Base-by-base conservation (phyloP, 2,113 vertebrate species). In the Abramis brama region DNA sequence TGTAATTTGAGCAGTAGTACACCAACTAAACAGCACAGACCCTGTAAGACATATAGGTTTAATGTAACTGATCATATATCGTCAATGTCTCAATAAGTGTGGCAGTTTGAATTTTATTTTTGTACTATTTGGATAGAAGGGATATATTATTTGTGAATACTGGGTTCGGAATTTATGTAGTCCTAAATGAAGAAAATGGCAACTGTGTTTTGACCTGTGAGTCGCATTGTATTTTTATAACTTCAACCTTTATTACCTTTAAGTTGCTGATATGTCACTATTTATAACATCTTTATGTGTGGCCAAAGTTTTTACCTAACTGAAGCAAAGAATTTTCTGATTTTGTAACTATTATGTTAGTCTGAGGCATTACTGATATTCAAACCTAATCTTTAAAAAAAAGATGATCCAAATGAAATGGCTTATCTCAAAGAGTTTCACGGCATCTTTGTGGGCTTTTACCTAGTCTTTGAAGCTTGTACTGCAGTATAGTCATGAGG, bases 71-170 rank as follows among this genome's bases (percentile, higher is more conserved):
- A 91, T 89, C 89, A 59, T 90, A 90, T 91, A 76, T 90, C 86
- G 77, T 87, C 55, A 87, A 57, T 90, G 85, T 89, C 84, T 83
- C 89, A 87, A 88, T 91, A 90, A 77, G 83, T 90, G 85, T 88
- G 87, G 88, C 90, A 83, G 79, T 90, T 91, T 89, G 92, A 93
- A 90, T 93, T 83, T 91, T 94, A 94, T 95, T 94, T 95, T 95
- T 94, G 85, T 94, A 94, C 90, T 66, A 88, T 73, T 81, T 79
- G 74, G 83, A 83, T 77, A 89, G 50, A 91, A 91, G 91, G 88
- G 91, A 92, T 91, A 86, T 94, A 92, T 92, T 91, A 88, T 92
- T 94, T 93, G 93, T 94, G 90, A 94, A 93, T 93, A 89, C 77
- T 43, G 50, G 80, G 75, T 88, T 86, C 91, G 89, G 79, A 90